Evolutionary conservation across 2,113 vertebrate species (phyloP).

Genomic region (Tupaia tana): DNA sequence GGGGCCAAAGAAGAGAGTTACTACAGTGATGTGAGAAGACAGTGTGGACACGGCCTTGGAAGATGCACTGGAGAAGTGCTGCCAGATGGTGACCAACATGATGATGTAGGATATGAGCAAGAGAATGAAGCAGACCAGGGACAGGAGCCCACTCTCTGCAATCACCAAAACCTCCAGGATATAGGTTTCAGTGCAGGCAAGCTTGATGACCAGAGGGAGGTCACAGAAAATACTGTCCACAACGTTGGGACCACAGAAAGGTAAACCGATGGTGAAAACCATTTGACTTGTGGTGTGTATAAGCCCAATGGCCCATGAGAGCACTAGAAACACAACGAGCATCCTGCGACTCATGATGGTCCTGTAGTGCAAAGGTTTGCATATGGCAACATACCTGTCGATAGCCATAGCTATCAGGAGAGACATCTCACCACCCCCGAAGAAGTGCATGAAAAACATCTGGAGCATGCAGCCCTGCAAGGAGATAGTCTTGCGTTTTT

Average conservation of each 20-base stretch:
- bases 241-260: constrained; percentile 65
- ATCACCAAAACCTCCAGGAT: constrained; percentile 16
- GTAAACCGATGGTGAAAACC: neutral
- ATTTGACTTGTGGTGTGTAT: constrained; percentile 46
- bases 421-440: constrained; percentile 66
- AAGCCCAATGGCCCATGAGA: constrained; percentile 46
- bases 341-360: constrained; percentile 53
- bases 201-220: constrained; percentile 25
- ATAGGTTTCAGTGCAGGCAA: constrained; percentile 58
- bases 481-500: constrained; percentile 40
- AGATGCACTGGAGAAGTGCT: neutral
- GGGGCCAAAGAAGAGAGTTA: constrained; percentile 61
- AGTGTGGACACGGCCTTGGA: constrained; percentile 65
- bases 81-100: constrained; percentile 47
- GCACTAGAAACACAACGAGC: neutral
- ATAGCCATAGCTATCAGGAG: constrained; percentile 66
- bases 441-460: constrained; percentile 58
- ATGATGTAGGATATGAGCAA: constrained; percentile 47
- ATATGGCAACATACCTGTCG: constrained; percentile 57
- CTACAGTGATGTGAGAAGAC: constrained; percentile 50
- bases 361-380: constrained; percentile 63
- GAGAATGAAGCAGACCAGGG: constrained; percentile 52
- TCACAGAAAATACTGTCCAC: constrained; percentile 58
- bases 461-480: constrained; percentile 57
- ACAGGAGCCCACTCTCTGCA: constrained; percentile 43